These are phyloP conservation scores for Myotis myotis DNA, from an alignment of 2,797 vertebrate genomes.

Conservation along the genomic window DNA sequence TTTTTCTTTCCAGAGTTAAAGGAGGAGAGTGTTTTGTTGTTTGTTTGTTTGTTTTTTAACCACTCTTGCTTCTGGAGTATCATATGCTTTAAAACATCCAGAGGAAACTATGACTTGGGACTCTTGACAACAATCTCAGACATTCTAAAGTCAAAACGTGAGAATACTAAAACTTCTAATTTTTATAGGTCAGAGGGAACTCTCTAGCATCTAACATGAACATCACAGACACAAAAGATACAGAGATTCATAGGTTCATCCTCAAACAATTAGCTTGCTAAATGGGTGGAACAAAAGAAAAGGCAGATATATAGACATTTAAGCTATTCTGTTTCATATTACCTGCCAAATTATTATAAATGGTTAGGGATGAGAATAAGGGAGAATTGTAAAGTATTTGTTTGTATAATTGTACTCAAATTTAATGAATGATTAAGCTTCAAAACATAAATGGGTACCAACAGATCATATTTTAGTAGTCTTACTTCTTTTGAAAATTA, in stretches of 20 bases:
- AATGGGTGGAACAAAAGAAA: neutral
- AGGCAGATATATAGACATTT: neutral
- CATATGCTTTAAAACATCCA: neutral
- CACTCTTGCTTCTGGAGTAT: neutral
- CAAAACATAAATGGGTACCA: neutral
- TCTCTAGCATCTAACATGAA: neutral
- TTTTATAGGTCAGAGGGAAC: neutral
- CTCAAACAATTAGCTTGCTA: neutral
- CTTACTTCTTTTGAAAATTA: neutral
- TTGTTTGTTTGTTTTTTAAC: neutral
- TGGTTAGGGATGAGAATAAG: neutral
- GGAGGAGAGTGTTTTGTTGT: neutral
- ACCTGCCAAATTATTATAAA: neutral
- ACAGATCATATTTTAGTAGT: neutral
- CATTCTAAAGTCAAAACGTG: neutral
- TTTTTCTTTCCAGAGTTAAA: conserved; percentile 27
- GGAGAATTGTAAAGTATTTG: neutral
- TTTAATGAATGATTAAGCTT: neutral
- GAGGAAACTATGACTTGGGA: neutral
- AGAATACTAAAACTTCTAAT: neutral
- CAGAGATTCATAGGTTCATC: neutral
- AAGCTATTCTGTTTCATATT: neutral
- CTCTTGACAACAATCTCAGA: neutral
- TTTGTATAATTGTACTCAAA: neutral
- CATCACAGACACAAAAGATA: neutral